Evolutionary conservation across 2,888 invertebrate genomes (phyloP).

Genomic region (Epinotia bilunana): DNA sequence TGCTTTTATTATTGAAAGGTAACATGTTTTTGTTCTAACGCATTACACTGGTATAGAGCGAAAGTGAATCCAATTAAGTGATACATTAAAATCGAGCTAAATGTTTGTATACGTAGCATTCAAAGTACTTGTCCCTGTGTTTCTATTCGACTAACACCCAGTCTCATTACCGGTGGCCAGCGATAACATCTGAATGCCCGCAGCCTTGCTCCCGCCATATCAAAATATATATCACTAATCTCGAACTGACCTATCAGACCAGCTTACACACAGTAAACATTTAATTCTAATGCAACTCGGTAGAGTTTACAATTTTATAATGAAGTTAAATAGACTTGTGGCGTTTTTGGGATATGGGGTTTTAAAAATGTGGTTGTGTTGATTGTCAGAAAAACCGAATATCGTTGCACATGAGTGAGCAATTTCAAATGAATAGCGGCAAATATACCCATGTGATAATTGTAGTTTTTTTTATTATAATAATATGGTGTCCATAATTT

Average conservation of each 20-base stretch:
- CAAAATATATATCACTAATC: slow-evolving; percentile 61
- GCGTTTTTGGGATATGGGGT: slow-evolving; percentile 29
- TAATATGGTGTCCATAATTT: neutral
- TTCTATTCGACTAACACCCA: slow-evolving; percentile 73
- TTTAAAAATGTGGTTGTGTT: slow-evolving; percentile 52
- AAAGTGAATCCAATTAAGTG: slow-evolving; percentile 5
- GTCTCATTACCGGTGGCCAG: slow-evolving; percentile 72
- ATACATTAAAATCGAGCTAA: slow-evolving; percentile 29
- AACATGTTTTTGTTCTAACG: neutral
- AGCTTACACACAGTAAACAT: slow-evolving; percentile 44
- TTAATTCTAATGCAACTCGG: slow-evolving; percentile 36
- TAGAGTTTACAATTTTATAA: slow-evolving; percentile 27
- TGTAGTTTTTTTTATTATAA: neutral
- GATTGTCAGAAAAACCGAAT: slow-evolving; percentile 52
- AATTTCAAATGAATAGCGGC: slow-evolving; percentile 41
- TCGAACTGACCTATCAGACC: slow-evolving; percentile 53
- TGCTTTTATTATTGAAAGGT: too few species aligned
- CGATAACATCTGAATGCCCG: slow-evolving; percentile 71
- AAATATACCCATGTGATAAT: slow-evolving; percentile 37
- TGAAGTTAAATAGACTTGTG: neutral
- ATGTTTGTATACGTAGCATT: slow-evolving; percentile 40
- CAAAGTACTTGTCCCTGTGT: slow-evolving; percentile 61
- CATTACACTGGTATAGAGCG: neutral
- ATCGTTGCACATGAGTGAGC: slow-evolving; percentile 50
- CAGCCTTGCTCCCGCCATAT: slow-evolving; percentile 63